Percentiles rank a stretch among this genome's conserved stretches.
These are phyloP conservation scores for Zelleria hepariella DNA, from an alignment of 2,888 invertebrate genomes.

Conservation along the genomic window DNA sequence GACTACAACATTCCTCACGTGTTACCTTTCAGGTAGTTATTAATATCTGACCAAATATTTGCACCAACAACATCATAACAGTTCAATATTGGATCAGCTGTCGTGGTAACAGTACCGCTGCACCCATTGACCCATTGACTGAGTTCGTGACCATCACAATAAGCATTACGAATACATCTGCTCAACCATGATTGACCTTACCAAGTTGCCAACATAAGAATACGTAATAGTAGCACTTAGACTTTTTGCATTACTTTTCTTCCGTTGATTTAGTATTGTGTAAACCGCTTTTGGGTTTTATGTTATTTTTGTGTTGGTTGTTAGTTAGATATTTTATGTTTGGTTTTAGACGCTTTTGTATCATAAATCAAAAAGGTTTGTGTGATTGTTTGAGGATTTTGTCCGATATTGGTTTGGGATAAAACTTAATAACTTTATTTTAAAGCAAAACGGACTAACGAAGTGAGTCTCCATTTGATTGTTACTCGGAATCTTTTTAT, in stretches of 20 bases:
- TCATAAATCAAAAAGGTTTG: neutral
- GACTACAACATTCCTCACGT: no score
- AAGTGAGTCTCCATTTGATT: no score
- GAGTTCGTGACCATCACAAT: conserved; percentile 42
- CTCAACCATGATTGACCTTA: neutral
- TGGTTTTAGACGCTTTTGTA: no score
- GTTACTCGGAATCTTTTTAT: neutral
- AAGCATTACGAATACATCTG: neutral
- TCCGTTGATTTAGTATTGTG: neutral
- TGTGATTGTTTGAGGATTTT: neutral
- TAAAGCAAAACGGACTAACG: no score
- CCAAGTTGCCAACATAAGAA: neutral
- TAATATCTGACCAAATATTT: neutral
- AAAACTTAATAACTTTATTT: neutral
- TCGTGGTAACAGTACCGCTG: neutral
- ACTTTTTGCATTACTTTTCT: neutral
- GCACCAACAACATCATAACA: neutral
- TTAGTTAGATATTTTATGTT: neutral
- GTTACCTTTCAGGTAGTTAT: neutral
- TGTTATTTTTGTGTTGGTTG: neutral
- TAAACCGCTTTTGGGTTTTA: neutral
- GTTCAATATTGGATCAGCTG: neutral
- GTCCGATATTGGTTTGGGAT: neutral
- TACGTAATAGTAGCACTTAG: neutral
- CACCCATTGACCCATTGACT: conserved; percentile 40